These are phyloP conservation scores for Spheniscus humboldti DNA, from an alignment of 2,797 vertebrate species.

Conservation along the genomic window DNA sequence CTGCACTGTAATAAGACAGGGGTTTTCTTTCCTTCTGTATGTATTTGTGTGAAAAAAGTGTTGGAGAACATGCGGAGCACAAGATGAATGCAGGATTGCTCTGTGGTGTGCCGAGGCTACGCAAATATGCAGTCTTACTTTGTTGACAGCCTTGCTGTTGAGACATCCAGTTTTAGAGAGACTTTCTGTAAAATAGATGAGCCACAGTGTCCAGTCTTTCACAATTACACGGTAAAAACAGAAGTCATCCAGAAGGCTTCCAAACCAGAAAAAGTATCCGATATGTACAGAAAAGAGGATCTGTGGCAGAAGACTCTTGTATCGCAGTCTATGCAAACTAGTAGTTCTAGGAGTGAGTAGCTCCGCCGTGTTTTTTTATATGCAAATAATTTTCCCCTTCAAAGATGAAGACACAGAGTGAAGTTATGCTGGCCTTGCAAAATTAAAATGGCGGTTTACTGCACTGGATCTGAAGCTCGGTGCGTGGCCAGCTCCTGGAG, in stretches of 20 bases:
- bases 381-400: neutral
- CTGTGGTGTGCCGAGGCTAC: neutral
- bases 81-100: neutral
- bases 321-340: neutral
- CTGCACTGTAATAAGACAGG: neutral
- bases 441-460: neutral
- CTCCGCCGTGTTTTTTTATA: accelerated
- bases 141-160: neutral
- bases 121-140: conserved; percentile 3
- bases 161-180: neutral
- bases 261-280: neutral
- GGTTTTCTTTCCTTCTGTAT: neutral
- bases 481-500: neutral
- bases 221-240: neutral
- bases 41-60: neutral
- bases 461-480: neutral
- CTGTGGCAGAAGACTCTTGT: neutral
- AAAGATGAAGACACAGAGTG: neutral
- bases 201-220: neutral
- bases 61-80: neutral
- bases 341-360: neutral
- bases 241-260: neutral
- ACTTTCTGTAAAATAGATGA: conserved; percentile 1
- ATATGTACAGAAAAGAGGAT: neutral
- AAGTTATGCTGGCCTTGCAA: neutral